Evolutionary conservation across 2,888 invertebrate genomes (phyloP).

Genomic region (Dasypolia templi): DNA sequence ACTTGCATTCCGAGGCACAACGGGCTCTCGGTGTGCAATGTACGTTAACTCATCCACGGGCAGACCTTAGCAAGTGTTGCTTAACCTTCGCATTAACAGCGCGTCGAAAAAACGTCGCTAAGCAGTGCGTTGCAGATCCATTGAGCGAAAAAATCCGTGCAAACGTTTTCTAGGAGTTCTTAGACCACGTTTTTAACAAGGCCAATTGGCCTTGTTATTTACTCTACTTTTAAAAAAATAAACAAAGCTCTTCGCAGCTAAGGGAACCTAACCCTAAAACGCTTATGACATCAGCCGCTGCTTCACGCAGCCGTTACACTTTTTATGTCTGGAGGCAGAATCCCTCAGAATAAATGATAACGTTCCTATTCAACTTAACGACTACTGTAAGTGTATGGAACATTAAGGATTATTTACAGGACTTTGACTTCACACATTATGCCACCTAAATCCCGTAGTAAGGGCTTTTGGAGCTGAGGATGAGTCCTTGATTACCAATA

Average conservation of each 20-base stretch:
- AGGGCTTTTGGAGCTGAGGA: neutral
- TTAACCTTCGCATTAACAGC: no score
- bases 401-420: constrained; percentile 38
- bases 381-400: constrained; percentile 16
- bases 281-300: constrained; percentile 32
- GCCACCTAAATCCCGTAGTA: neutral
- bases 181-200: no score
- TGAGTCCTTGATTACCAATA: neutral
- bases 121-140: no score
- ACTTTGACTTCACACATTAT: constrained; percentile 10
- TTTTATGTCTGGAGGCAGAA: constrained; percentile 16
- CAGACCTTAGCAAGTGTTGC: neutral
- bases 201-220: no score
- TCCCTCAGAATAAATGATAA: constrained; percentile 42
- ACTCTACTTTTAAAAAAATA: no score
- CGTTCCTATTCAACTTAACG: constrained; percentile 43
- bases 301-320: constrained; percentile 4
- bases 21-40: neutral
- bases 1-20: neutral
- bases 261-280: constrained; percentile 4
- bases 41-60: neutral
- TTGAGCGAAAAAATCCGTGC: no score
- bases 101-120: no score
- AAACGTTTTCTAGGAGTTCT: no score
- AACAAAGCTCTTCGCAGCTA: neutral